These are phyloP conservation scores for Mesopsocus fuscifrons DNA, from an alignment of 2,888 invertebrate genomes.

Conservation along the genomic window DNA sequence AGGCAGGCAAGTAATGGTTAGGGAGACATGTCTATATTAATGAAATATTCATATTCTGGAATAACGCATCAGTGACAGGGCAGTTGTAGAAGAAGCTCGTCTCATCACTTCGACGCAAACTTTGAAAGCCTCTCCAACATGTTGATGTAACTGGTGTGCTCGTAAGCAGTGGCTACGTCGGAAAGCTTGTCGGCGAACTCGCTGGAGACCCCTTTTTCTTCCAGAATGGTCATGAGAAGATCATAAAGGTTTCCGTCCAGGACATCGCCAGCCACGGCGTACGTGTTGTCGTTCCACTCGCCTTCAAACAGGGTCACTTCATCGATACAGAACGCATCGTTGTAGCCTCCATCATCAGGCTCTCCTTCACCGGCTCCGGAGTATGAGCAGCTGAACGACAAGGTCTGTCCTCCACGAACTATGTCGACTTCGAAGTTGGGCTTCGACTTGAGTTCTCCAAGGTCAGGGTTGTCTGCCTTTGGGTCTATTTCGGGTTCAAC, in stretches of 20 bases:
- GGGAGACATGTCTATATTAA: no score
- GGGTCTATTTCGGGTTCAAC: slow-evolving; percentile 42
- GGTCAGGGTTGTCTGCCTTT: slow-evolving; percentile 46
- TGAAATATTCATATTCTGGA: no score
- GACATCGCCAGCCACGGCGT: slow-evolving; percentile 83
- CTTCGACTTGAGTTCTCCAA: slow-evolving; percentile 72
- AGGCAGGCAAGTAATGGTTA: no score
- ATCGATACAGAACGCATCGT: slow-evolving; percentile 77
- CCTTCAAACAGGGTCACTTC: slow-evolving; percentile 80
- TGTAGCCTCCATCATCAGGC: slow-evolving; percentile 25
- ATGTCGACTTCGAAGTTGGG: slow-evolving; percentile 85
- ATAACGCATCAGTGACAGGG: no score
- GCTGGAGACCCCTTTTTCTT: slow-evolving; percentile 88
- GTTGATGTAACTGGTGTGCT: slow-evolving; percentile 79
- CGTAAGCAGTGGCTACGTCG: slow-evolving; percentile 77
- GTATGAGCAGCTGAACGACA: slow-evolving; percentile 75
- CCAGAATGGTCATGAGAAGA: slow-evolving; percentile 80
- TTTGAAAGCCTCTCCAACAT: slow-evolving; percentile 71
- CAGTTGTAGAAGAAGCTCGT: no score
- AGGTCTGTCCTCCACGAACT: slow-evolving; percentile 49
- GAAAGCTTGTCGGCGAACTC: slow-evolving; percentile 81
- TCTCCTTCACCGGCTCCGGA: slow-evolving; percentile 25
- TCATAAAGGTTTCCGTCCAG: slow-evolving; percentile 92
- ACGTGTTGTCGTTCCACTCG: slow-evolving; percentile 70
- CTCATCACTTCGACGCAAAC: no score